Percentiles rank a stretch among this genome's conserved stretches.
These are phyloP conservation scores for Actenoides hombroni DNA, from an alignment of 2,113 vertebrate species.

Conservation along the genomic window DNA sequence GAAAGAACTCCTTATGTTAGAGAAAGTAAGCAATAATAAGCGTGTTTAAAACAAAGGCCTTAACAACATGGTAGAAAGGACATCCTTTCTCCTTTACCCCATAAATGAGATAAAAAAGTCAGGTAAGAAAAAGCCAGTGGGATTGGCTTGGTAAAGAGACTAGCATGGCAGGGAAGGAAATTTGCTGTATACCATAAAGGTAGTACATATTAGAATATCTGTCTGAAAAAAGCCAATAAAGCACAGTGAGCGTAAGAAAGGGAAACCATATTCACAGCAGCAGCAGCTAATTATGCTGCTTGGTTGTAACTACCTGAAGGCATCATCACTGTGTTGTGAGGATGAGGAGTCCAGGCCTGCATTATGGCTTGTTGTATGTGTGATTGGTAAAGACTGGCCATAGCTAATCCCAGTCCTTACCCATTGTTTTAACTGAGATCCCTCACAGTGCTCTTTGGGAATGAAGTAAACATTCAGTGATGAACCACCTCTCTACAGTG, in stretches of 20 bases:
- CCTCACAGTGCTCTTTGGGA: background rate
- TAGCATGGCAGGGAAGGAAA: background rate
- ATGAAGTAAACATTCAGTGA: background rate
- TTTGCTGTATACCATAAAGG: background rate
- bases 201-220: background rate
- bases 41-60: background rate
- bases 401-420: background rate
- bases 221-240: background rate
- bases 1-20: background rate
- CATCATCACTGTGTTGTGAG: background rate
- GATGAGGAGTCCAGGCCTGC: background rate
- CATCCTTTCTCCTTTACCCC: background rate
- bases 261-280: background rate
- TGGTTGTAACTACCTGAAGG: background rate
- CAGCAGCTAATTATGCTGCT: background rate
- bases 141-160: background rate
- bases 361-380: accelerated
- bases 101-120: background rate
- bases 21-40: background rate
- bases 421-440: background rate
- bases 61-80: background rate
- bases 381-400: background rate
- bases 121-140: background rate
- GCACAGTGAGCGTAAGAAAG: background rate
- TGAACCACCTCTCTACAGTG: background rate